A percentile compares a stretch with the other conserved stretches of the same genome.
Evolutionary conservation across 2,888 invertebrate genomes (phyloP).

Genomic region (Eupithecia abbreviata): DNA sequence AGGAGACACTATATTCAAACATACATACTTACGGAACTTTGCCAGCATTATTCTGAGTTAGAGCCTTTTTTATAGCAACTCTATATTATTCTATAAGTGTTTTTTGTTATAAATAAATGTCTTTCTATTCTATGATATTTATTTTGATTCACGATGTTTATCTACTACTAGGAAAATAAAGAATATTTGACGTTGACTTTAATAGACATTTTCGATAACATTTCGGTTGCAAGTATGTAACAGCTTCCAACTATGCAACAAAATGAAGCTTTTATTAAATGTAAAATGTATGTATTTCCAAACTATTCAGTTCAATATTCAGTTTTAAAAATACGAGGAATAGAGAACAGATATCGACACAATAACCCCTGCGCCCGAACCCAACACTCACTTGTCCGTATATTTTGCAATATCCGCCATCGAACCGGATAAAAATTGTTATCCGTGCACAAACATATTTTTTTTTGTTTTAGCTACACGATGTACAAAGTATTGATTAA

Average conservation of each 20-base stretch:
- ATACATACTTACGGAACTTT: neutral
- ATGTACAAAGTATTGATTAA: slow-evolving; percentile 71
- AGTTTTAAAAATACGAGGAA: neutral
- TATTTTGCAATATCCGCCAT: slow-evolving; percentile 49
- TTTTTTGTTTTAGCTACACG: slow-evolving; percentile 54
- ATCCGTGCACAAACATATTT: slow-evolving; percentile 54
- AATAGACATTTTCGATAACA: neutral
- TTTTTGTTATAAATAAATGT: too few species aligned
- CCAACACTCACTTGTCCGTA: slow-evolving; percentile 27
- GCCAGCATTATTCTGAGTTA: too few species aligned
- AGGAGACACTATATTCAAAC: neutral
- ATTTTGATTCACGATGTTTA: neutral
- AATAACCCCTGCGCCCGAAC: neutral
- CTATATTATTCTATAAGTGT: too few species aligned
- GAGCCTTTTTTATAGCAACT: too few species aligned
- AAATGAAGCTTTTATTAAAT: neutral
- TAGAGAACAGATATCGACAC: neutral
- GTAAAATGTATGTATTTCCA: neutral
- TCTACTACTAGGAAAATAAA: neutral
- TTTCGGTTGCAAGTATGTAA: neutral
- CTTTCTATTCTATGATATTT: neutral
- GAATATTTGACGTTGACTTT: neutral
- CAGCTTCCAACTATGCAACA: neutral
- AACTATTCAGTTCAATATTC: neutral
- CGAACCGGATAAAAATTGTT: slow-evolving; percentile 56